These are phyloP conservation scores for Rhynchotus rufescens DNA, from an alignment of 2,797 vertebrate species.

Conservation along the genomic window DNA sequence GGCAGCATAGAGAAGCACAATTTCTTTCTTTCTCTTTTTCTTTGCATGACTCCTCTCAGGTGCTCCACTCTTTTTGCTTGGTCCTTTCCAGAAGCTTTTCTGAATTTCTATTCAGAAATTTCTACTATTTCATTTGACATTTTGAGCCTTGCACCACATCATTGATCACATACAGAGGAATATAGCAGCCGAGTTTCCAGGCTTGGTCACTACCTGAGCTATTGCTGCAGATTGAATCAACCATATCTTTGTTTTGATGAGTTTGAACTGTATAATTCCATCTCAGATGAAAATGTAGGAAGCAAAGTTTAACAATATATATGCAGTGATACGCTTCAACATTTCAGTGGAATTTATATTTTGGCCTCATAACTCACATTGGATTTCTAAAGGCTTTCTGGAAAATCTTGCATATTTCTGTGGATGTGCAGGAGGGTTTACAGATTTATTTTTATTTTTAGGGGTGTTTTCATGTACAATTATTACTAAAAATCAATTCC, in stretches of 20 bases:
- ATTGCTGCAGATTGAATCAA: background rate
- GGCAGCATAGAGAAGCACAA: background rate
- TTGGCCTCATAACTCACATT: background rate
- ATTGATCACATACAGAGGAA: background rate
- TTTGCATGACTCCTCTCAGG: background rate
- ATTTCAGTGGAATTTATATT: background rate
- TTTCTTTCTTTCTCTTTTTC: conserved; percentile 2
- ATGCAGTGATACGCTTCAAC: background rate
- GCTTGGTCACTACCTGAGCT: background rate
- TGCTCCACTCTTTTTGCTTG: background rate
- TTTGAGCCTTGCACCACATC: conserved; percentile 12
- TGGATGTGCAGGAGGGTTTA: background rate
- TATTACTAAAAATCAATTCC: conserved; percentile 11
- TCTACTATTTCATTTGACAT: conserved; percentile 43
- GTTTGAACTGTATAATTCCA: background rate
- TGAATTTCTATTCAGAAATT: too few species aligned
- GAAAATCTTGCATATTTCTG: background rate
- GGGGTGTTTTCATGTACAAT: background rate
- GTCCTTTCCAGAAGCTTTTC: background rate
- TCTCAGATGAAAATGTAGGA: background rate
- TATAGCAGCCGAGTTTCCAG: background rate
- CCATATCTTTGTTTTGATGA: background rate
- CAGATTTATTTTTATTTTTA: conserved; percentile 14
- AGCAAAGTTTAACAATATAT: background rate
- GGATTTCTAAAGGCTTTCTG: background rate